Percentiles rank a stretch among this genome's conserved stretches.
Evolutionary conservation across 2,797 vertebrate genomes (phyloP).

Genomic region (Momotus momota): DNA sequence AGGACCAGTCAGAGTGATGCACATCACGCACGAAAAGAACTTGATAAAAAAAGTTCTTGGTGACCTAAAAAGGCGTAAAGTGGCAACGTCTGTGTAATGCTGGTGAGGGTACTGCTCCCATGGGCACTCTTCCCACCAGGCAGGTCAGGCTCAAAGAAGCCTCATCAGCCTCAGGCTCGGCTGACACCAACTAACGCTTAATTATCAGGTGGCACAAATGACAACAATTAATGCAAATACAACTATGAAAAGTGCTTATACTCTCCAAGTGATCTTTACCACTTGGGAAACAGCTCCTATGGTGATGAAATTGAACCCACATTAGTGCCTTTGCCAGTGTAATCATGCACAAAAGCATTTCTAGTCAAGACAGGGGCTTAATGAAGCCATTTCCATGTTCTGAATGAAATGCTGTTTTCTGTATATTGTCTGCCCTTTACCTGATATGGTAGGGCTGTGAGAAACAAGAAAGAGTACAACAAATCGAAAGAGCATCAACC

Average conservation of each 20-base stretch:
- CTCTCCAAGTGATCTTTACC: background rate
- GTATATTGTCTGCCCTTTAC: background rate
- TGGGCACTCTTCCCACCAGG: background rate
- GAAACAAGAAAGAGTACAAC: background rate
- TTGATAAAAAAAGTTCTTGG: background rate
- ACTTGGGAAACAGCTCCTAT: background rate
- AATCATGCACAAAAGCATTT: background rate
- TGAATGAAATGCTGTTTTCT: background rate
- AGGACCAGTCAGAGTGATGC: background rate
- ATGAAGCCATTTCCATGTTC: background rate
- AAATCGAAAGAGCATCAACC: background rate
- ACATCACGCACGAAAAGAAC: background rate
- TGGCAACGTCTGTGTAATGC: background rate
- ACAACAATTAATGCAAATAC: background rate
- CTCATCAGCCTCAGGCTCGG: background rate
- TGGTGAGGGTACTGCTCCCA: background rate
- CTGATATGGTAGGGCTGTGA: fast-evolving
- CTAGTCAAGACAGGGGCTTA: background rate
- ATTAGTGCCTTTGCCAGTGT: background rate
- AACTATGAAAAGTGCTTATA: background rate
- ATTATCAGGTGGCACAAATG: background rate
- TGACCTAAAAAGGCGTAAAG: background rate
- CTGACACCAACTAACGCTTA: background rate
- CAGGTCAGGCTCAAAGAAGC: background rate
- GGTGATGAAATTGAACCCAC: background rate